Base-by-base conservation (phyloP, 2,797 vertebrate genomes). In the Fistularia commersonii region DNA sequence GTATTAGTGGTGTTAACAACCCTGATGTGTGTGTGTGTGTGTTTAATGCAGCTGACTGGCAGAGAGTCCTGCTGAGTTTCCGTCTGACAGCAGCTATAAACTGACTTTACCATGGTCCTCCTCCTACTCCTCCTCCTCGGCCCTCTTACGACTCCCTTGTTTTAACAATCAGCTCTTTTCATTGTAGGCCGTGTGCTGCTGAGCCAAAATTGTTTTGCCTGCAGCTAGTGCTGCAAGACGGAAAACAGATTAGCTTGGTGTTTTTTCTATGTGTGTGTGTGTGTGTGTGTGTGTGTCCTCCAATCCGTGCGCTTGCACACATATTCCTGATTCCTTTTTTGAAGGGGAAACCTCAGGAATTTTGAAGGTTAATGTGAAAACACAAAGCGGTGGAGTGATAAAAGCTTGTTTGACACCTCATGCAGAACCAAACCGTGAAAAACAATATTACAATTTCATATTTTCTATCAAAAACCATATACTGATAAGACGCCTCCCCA, bases 31-130 rank as follows among this genome's bases (percentile, higher is more conserved):
- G 44, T 58, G 61, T 56, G 55, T 53, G 49, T 54, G 66, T 53
- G 55, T 72, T 82, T 40, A 81, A 81, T 81, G 80, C 51, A 69
- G 77, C 81, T 74, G 77, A 81, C 72, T 82, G 83, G 83, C 66
- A 61, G 74, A 75, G 80, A 15, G 60, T 72, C 87, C 77, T 10
- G 64, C 82, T 77, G 85, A 23, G 69, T 59, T 65, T 74, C 67
- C 59, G 82, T 85, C 80, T 83, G 69, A 81, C 72, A 79, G 52
- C 59, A 57, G 63, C 84, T 43, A 77, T 89, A 84, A 89, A 87
- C 64, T 55, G 42, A 11, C 55, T 77, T 78, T 69, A 77, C 57
- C 65, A 48, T 65, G 61, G 57, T 67, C 61, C 42, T 46, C 45
- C 53, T 45, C 3, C 23, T 39, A 6, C 35, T 45, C 53, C 11